Percentiles rank a stretch among this genome's conserved stretches.
phyloP scores from a whole-genome alignment of 2,888 invertebrate species.

The Nemotelus pantherinus region DNA sequence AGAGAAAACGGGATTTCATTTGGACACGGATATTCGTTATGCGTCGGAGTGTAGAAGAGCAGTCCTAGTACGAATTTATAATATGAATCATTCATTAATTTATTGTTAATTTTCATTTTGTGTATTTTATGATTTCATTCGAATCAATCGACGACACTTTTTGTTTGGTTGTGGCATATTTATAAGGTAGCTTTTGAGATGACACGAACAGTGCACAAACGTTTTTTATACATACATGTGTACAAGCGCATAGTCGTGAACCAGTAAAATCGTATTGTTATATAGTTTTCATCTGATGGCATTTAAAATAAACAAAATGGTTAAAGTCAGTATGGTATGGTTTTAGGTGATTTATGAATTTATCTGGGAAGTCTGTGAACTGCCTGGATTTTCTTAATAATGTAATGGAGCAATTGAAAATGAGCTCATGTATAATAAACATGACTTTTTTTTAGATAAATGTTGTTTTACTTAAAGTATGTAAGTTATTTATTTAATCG shows the following conservation, averaged over 20 bases:
- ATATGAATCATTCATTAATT: too few relatives aligned
- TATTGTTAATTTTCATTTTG: background rate
- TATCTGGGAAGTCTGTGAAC: background rate
- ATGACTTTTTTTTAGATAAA: slow-evolving; percentile 35
- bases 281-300: background rate
- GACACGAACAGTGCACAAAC: background rate
- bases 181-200: background rate
- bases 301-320: background rate
- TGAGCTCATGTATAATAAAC: slow-evolving; percentile 37
- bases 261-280: background rate
- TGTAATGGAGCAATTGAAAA: slow-evolving; percentile 28
- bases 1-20: too few relatives aligned
- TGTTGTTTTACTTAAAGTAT: background rate
- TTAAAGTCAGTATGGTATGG: too few relatives aligned
- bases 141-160: background rate
- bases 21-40: too few relatives aligned
- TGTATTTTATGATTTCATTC: slow-evolving; percentile 3
- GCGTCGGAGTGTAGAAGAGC: background rate
- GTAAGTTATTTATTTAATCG: too few relatives aligned
- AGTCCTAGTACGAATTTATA: slow-evolving; percentile 1
- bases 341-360: too few relatives aligned
- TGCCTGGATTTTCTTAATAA: slow-evolving; percentile 19
- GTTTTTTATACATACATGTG: background rate
- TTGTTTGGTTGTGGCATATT: slow-evolving; percentile 21
- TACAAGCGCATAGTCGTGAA: background rate